A percentile compares a stretch with the other conserved stretches of the same genome.
phyloP scores from a whole-genome alignment of 2,113 vertebrate species.

The Rhadina sibilatrix region DNA sequence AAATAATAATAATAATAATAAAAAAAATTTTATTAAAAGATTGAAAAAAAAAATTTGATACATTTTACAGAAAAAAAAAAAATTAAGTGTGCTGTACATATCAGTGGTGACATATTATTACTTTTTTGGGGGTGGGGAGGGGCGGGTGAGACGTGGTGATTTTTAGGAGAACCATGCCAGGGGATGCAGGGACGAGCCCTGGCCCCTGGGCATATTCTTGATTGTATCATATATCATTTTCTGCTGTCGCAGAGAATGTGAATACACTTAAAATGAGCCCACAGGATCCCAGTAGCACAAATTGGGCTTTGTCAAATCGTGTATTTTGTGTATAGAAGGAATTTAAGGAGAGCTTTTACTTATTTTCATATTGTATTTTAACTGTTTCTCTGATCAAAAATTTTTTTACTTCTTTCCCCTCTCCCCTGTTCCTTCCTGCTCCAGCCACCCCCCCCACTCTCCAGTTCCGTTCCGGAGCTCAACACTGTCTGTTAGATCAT shows the following conservation, averaged over 20 bases:
- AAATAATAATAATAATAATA: slow-evolving; percentile 70
- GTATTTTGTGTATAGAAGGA: slow-evolving; percentile 99
- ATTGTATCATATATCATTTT: slow-evolving; percentile 86
- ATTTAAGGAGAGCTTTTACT: slow-evolving; percentile 98
- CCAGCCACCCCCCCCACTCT: slow-evolving; percentile 40
- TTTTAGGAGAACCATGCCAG: slow-evolving; percentile 77
- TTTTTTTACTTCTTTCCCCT: slow-evolving; percentile 81
- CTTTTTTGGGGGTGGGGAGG: slow-evolving; percentile 70
- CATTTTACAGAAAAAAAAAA: slow-evolving; percentile 79
- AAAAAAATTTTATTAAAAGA: slow-evolving; percentile 87
- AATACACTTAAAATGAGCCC: slow-evolving; percentile 86
- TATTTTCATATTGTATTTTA: slow-evolving; percentile 99
- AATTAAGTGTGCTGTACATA: slow-evolving; percentile 86
- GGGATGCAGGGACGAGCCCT: slow-evolving; percentile 66
- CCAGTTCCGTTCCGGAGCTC: slow-evolving; percentile 78
- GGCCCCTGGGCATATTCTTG: slow-evolving; percentile 72
- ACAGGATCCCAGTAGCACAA: slow-evolving; percentile 91
- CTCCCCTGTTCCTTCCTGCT: slow-evolving; percentile 4
- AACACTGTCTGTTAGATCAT: slow-evolving; percentile 76
- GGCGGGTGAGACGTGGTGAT: slow-evolving; percentile 69
- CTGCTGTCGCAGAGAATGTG: slow-evolving; percentile 91
- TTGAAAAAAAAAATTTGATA: slow-evolving; percentile 89
- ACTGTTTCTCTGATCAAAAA: slow-evolving; percentile 89
- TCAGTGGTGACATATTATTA: slow-evolving; percentile 82
- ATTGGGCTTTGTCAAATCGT: slow-evolving; percentile 90